A percentile compares a stretch with the other conserved stretches of the same genome.
phyloP scores from a whole-genome alignment of 2,113 vertebrate genomes.

The Puntigrus tetrazona region DNA sequence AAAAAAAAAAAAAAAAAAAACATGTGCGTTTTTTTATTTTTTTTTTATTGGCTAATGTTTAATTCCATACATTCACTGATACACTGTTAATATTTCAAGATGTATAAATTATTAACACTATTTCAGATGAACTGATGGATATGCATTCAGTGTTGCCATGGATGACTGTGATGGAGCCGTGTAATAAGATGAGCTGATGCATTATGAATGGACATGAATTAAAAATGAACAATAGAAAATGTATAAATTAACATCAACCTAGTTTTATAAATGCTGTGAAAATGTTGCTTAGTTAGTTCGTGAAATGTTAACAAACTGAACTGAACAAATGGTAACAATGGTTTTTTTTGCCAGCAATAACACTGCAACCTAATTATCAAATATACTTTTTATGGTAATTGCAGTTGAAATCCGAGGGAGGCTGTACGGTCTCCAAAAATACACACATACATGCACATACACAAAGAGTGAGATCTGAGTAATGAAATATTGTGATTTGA shows the following conservation, averaged over 20 bases:
- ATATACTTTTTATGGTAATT: background rate
- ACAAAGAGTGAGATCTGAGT: background rate
- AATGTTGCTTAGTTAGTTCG: background rate
- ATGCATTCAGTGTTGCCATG: background rate
- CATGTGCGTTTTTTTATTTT: no score
- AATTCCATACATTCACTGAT: background rate
- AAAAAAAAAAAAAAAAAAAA: no score
- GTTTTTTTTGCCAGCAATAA: background rate
- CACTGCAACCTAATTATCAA: background rate
- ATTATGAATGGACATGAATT: slow-evolving; percentile 3
- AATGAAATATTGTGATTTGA: slow-evolving; percentile 3
- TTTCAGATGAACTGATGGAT: background rate
- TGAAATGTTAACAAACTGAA: background rate
- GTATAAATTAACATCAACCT: background rate
- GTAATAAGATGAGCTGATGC: background rate
- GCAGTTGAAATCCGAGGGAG: background rate
- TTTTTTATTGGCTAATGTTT: background rate
- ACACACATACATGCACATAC: slow-evolving; percentile 8
- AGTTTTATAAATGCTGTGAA: background rate
- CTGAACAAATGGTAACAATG: no score
- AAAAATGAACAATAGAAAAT: background rate
- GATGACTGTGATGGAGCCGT: background rate
- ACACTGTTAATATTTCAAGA: background rate
- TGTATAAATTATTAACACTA: background rate
- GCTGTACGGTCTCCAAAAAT: background rate